These are phyloP conservation scores for Halcyon chelicuti DNA, from an alignment of 2,797 vertebrate species.

Conservation along the genomic window DNA sequence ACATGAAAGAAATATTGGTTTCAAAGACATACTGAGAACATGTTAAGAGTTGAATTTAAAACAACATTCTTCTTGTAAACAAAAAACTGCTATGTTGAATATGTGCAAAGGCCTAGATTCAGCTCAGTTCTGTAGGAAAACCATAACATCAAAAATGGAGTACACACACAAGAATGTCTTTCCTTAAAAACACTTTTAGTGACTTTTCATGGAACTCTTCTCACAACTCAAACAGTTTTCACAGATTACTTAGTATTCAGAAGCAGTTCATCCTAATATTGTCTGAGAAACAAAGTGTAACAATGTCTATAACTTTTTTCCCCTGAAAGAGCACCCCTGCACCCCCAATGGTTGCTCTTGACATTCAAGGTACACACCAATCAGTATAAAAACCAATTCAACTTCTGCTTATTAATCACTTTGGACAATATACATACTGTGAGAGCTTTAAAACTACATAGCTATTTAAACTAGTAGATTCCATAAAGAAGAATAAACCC, in stretches of 20 bases:
- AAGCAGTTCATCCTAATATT: not conserved
- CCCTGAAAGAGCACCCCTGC: not conserved
- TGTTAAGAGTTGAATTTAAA: not conserved
- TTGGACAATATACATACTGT: not conserved
- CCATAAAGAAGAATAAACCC: not conserved
- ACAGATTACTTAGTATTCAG: not conserved
- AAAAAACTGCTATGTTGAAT: not conserved
- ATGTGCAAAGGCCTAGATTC: not conserved
- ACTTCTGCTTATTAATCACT: not conserved
- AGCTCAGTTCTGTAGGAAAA: not conserved
- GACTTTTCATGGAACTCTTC: not conserved
- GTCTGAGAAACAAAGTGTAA: not conserved
- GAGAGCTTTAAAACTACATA: not conserved
- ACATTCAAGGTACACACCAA: not conserved
- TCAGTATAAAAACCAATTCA: not conserved
- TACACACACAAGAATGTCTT: not conserved
- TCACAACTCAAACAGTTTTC: not conserved
- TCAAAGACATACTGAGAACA: not conserved
- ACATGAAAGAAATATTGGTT: not conserved
- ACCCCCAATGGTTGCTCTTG: not conserved
- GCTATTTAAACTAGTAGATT: not conserved
- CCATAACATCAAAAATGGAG: not conserved
- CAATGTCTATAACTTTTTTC: not conserved
- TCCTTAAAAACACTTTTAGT: not conserved
- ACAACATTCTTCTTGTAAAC: not conserved